Percentiles rank a stretch among this genome's conserved stretches.
These are phyloP conservation scores for Semotilus atromaculatus DNA, from an alignment of 2,797 vertebrate species.

Conservation along the genomic window DNA sequence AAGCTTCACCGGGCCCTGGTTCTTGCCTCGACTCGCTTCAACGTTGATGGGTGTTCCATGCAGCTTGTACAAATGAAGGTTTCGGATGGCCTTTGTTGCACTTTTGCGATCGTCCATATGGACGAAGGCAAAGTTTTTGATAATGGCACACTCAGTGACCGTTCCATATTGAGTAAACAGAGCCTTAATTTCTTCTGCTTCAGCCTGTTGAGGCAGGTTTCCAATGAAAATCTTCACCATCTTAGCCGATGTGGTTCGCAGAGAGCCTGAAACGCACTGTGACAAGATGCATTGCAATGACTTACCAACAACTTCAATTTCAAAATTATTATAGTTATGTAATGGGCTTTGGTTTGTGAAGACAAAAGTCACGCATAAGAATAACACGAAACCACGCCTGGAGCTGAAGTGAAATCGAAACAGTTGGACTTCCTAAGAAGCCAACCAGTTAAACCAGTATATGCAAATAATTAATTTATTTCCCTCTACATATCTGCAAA, in stretches of 20 bases:
- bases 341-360: no score
- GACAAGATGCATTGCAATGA: neutral
- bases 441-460: conserved; percentile 9
- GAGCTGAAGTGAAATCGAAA: neutral
- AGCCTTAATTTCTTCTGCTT: conserved; percentile 78
- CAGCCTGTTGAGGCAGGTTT: conserved; percentile 78
- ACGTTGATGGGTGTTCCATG: conserved; percentile 81
- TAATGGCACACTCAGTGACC: conserved; percentile 83
- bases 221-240: conserved; percentile 89
- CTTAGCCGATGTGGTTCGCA: conserved; percentile 32
- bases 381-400: neutral
- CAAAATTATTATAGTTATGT: neutral
- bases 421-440: neutral
- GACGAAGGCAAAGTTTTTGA: conserved; percentile 84
- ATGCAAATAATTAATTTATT: neutral
- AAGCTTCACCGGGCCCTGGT: conserved; percentile 79
- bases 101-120: conserved; percentile 84
- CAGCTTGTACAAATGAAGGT: conserved; percentile 77
- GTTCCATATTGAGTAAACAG: conserved; percentile 79
- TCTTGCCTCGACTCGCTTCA: conserved; percentile 80
- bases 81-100: conserved; percentile 81
- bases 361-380: neutral
- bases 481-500: neutral
- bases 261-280: conserved; percentile 51
- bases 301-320: neutral